Percentiles rank a stretch among this genome's conserved stretches.
Evolutionary conservation across 1,140 invertebrate genomes (phyloP).

Genomic region (Augochlora pura): DNA sequence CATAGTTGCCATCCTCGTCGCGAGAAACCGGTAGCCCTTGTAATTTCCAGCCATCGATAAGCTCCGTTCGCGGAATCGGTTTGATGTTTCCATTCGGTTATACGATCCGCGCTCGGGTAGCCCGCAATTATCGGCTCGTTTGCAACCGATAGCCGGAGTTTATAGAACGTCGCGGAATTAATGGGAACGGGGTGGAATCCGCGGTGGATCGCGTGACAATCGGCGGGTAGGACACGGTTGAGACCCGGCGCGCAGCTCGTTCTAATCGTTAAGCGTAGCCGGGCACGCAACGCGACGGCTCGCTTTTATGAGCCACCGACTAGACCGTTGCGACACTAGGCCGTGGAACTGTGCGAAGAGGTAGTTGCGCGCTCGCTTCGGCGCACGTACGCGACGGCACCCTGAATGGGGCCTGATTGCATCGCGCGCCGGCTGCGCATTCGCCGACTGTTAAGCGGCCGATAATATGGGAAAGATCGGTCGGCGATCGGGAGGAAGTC

Average conservation of each 20-base stretch:
- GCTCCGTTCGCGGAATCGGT: neutral
- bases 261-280: slow-evolving; percentile 29
- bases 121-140: neutral
- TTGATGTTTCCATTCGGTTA: neutral
- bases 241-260: neutral
- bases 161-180: neutral
- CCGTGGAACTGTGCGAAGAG: slow-evolving; percentile 37
- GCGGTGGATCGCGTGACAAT: slow-evolving; percentile 3
- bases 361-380: slow-evolving; percentile 6
- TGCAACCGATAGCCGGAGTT: neutral
- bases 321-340: slow-evolving; percentile 36
- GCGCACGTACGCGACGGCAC: slow-evolving; percentile 31
- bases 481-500: neutral
- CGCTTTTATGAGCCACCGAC: slow-evolving; percentile 35
- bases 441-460: neutral
- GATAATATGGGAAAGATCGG: neutral
- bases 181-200: neutral
- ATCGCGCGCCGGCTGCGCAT: neutral
- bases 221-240: neutral
- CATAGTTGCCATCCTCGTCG: too few species aligned
- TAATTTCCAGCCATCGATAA: neutral
- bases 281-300: slow-evolving; percentile 21
- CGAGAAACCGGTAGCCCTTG: slow-evolving; percentile 1
- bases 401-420: slow-evolving; percentile 26
- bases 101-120: neutral